Evolutionary conservation across 1,140 invertebrate genomes (phyloP), one percentile per base, ranked within the genome.

Genomic region (Drosophila parvula): DNA sequence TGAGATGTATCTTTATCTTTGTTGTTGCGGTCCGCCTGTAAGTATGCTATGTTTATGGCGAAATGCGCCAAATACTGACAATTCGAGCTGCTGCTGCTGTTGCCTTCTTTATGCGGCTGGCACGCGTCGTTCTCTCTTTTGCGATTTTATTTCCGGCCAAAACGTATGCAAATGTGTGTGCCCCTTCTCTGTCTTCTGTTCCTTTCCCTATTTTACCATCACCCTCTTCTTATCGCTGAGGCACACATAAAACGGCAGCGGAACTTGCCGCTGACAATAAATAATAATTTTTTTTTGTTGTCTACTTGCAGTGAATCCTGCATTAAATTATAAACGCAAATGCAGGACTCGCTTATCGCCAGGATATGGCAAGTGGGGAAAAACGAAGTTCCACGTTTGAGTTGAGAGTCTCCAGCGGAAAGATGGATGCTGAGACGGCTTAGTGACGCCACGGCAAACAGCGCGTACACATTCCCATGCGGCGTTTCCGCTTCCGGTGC

Each of bases 141-240:
- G 79, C 69, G 63, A 74, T 75, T 83, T 83, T 83, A 75, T 83
- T 83, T 82, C 68, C 79, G 60, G 48, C 62, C 56, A 76, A 71
- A 80, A 62, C 79, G 83, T 75, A 88, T 89, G 84, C 84, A 88
- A 88, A 88, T 88, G 64, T 56, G 64, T 56, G 57, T 36, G 38
- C 44, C 56, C 45, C n/a, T n/a, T n/a, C n/a, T 48, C n/a, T 48
- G 38, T 47, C 22, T 22, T 22, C 22, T 22, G 22, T 22, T 22
- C 56, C 41, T 22, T 22, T 22, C 22, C 44, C n/a, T 48, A 34
- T 47, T 30, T 63, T 43, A 16, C 12, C 27, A 53, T 60, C 36
- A 38, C 45, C 22, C 16, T 11, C 45, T 58, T 57, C 78, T 85
- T 85, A 85, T 85, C 81, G 74, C 63, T 7, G 59, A 16, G 64